phyloP scores from a whole-genome alignment of 92 coral and sea anemone species.

The Palythoa grandis region DNA sequence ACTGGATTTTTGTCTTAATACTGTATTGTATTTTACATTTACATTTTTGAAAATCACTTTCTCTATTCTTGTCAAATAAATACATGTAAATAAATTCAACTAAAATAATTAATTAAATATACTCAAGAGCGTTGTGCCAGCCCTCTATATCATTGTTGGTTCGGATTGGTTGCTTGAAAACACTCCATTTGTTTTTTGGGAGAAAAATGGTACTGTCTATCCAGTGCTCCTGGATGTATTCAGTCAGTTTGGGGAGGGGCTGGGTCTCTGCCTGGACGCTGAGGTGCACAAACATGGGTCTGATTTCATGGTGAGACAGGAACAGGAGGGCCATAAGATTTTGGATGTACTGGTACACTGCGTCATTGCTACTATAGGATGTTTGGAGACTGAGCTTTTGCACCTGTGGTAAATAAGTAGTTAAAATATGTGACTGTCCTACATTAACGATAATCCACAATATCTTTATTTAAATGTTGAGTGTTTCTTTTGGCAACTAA shows the following conservation, averaged over 20 bases:
- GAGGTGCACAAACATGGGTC: conserved; percentile 2
- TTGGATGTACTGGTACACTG: not conserved
- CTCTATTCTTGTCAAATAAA: too few relatives aligned
- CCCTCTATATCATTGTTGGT: conserved; percentile 47
- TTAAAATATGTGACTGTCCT: not conserved
- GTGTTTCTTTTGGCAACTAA: not conserved
- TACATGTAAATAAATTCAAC: too few relatives aligned
- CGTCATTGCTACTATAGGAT: not conserved
- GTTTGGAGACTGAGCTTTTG: conserved; percentile 5
- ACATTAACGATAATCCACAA: not conserved
- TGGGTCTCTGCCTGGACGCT: conserved; percentile 26
- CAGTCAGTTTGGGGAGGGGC: not conserved
- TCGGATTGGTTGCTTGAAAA: conserved; percentile 32
- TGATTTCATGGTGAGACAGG: conserved; percentile 1
- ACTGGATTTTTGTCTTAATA: too few relatives aligned
- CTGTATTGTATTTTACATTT: too few relatives aligned
- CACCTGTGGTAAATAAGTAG: not conserved
- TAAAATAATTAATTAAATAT: too few relatives aligned
- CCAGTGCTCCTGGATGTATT: conserved; percentile 22
- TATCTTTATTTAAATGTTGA: not conserved
- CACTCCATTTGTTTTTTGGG: conserved; percentile 43
- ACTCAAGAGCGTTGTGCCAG: conserved; percentile 19
- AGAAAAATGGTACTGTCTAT: conserved; percentile 10
- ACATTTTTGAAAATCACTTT: too few relatives aligned
- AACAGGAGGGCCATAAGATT: conserved; percentile 15